A percentile compares a stretch with the other conserved stretches of the same genome.
phyloP scores from a whole-genome alignment of 2,113 vertebrate species.

The Macrotis lagotis region DNA sequence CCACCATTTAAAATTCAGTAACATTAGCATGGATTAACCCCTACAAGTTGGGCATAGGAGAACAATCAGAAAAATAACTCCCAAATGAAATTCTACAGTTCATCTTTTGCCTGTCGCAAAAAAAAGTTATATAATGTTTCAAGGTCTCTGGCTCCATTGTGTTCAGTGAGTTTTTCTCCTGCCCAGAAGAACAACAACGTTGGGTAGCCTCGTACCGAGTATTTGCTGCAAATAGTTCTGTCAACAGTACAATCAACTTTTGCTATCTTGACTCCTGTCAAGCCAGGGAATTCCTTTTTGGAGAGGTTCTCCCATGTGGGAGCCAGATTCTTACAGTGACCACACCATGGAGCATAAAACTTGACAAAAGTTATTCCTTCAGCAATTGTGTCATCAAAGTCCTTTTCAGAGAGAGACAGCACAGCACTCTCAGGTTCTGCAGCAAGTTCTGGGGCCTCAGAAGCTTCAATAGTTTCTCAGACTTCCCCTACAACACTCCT shows the following conservation, averaged over 20 bases:
- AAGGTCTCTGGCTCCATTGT: constrained; percentile 91
- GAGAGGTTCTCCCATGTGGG: constrained; percentile 96
- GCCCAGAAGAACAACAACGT: constrained; percentile 93
- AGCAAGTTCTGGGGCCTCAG: constrained; percentile 74
- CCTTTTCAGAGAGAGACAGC: constrained; percentile 89
- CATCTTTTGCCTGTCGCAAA: constrained; percentile 92
- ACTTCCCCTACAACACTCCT: constrained; percentile 77
- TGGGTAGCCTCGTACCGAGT: constrained; percentile 95
- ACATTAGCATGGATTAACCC: not conserved
- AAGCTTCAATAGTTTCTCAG: constrained; percentile 53
- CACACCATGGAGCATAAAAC: constrained; percentile 98
- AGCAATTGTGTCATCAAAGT: constrained; percentile 91
- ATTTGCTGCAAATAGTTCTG: constrained; percentile 91
- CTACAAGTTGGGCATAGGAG: constrained; percentile 44
- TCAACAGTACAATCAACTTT: constrained; percentile 96
- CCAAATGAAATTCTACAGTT: constrained; percentile 85
- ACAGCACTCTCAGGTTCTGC: constrained; percentile 87
- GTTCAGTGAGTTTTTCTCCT: constrained; percentile 90
- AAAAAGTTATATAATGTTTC: constrained; percentile 92
- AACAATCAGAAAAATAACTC: constrained; percentile 51
- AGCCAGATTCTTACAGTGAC: constrained; percentile 96
- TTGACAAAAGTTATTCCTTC: constrained; percentile 95
- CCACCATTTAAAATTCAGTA: constrained; percentile 25
- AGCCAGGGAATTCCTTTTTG: constrained; percentile 92
- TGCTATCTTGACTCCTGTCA: constrained; percentile 93